Evolutionary conservation across 2,888 invertebrate genomes (phyloP), one percentile per base, ranked within the genome.

Genomic region (Eurytoma californica): DNA sequence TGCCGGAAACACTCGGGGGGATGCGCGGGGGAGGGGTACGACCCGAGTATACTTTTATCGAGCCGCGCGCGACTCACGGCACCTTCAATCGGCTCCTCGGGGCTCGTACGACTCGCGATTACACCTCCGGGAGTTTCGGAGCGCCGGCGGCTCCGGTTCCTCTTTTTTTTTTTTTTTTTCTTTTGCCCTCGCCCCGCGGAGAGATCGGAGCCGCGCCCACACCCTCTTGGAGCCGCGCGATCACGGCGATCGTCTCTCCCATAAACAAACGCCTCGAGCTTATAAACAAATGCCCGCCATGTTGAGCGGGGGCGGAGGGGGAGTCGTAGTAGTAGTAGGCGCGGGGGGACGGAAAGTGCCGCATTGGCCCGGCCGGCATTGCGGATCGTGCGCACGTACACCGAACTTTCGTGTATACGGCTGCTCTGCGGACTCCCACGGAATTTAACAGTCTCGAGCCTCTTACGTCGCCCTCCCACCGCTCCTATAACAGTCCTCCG

Each of bases 231-330:
- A 14, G 13, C 5, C 53, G 53, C 14, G 47, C 5, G 39, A 18
- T 63, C 63, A 0, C 24, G n/a, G 18, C 30, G 24, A 24, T 24
- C 24, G 24, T 24, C 24, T 24, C 24, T 24, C 24, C 24, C 24
- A 24, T n/a, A 18, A 63, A 63, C 20, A 63, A 63, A 63, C 7
- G 39, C 63, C 63, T 9, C 13, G 61, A 3, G 5, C n/a, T 18
- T 57, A 72, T 65, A 72, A 72, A 72, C 51, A 72, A 65, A 73
- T 65, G 61, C 30, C 55, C 55, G 72, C 72, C 65, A 65, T 73
- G n/a, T 73, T 73, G 72, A 63, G 20, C 24, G 24, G 39, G 18
- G 18, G 39, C 1, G 24, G 7, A 12, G 20, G 72, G 28, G 47
- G 9, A 55, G 16, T 18, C 55, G 5, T 30, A 30, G 30, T 30